Percentiles rank a stretch among this genome's conserved stretches.
Evolutionary conservation across 2,113 vertebrate genomes (phyloP).

Genomic region (Perca schrenkii): DNA sequence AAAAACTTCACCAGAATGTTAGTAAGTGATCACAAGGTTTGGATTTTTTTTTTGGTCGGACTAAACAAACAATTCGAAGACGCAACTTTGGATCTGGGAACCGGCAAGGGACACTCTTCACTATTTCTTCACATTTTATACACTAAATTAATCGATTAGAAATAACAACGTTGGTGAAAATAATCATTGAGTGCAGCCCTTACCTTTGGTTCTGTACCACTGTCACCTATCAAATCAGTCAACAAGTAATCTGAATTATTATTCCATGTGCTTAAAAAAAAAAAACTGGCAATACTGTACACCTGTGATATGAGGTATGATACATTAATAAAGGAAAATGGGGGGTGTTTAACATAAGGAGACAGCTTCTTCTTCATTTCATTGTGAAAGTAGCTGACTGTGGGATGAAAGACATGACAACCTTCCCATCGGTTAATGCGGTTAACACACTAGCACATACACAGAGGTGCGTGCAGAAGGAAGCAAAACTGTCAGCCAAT

Average conservation of each 20-base stretch:
- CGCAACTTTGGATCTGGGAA: background rate
- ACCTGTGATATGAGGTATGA: slow-evolving; percentile 22
- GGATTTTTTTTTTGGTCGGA: background rate
- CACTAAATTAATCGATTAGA: background rate
- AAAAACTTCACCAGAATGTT: background rate
- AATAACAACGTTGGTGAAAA: background rate
- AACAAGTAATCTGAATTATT: background rate
- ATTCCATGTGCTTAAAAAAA: slow-evolving; percentile 1
- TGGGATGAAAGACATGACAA: slow-evolving; percentile 27
- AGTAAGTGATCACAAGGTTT: slow-evolving; percentile 27
- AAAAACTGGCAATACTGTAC: background rate
- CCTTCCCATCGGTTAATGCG: slow-evolving; percentile 46
- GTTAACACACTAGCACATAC: slow-evolving; percentile 40
- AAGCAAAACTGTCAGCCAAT: slow-evolving; percentile 38
- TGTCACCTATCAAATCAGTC: background rate
- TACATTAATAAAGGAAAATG: slow-evolving; percentile 3
- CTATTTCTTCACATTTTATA: background rate
- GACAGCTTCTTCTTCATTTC: background rate
- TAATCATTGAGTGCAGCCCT: background rate
- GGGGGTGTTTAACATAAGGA: background rate
- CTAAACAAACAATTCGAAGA: background rate
- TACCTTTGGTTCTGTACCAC: background rate
- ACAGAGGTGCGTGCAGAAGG: slow-evolving; percentile 19
- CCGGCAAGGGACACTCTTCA: background rate
- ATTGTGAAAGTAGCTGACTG: slow-evolving; percentile 15